Conservation (phyloP, 2,113 vertebrate genomes). For the Pimephales promelas region DNA sequence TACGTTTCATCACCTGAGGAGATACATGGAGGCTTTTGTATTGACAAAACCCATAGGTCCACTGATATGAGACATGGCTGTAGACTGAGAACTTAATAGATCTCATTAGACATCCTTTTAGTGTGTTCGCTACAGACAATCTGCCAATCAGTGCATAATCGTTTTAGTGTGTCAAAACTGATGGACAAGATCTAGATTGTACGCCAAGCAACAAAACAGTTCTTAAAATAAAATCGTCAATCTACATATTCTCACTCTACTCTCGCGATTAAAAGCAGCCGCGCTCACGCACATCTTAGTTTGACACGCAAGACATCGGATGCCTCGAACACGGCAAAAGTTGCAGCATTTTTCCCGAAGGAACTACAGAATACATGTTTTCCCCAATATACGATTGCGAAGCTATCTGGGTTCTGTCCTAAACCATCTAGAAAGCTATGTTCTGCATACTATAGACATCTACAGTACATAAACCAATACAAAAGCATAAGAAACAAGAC, state of each 20-base stretch:
- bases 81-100: conserved; percentile 31
- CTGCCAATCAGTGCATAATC: conserved; percentile 63
- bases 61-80: conserved; percentile 20
- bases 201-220: conserved; percentile 51
- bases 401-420: conserved; percentile 27
- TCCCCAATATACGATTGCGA: conserved; percentile 14
- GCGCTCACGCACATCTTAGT: neutral
- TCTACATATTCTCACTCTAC: conserved; percentile 25
- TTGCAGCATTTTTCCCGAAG: conserved; percentile 25
- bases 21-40: conserved; percentile 74
- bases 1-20: conserved; percentile 77
- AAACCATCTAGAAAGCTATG: conserved; percentile 33
- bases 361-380: conserved; percentile 1
- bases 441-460: conserved; percentile 41
- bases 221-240: conserved; percentile 24
- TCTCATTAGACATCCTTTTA: conserved; percentile 35
- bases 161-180: conserved; percentile 67
- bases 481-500: conserved; percentile 19
- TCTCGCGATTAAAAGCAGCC: neutral
- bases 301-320: conserved; percentile 14
- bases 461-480: conserved; percentile 22
- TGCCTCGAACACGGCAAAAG: neutral
- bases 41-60: conserved; percentile 56
- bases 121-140: conserved; percentile 42
- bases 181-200: conserved; percentile 49